Base-by-base conservation (phyloP, 2,113 vertebrate species). In the Sinocyclocheilus anshuiensis region DNA sequence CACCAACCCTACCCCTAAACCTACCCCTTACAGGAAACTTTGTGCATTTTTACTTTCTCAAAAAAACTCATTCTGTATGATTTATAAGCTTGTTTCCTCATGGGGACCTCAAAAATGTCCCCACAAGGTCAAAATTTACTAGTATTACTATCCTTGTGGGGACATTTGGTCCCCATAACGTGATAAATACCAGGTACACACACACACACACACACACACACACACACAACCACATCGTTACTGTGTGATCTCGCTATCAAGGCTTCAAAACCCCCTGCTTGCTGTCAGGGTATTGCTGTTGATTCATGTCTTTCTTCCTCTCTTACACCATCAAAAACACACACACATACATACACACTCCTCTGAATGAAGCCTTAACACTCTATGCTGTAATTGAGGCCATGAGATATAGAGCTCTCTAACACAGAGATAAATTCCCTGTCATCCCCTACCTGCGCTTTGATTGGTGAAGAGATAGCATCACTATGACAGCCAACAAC, bases 361-460 rank as follows among this genome's bases (percentile, higher is more conserved):
- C 85, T 87, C 82, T 26, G 75, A 83, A 80, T 39, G 50, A 55
- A 26, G 72, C 29, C 63, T 63, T 42, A 83, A 74, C 65, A 67
- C 84, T 78, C 74, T 57, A 65, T 15, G 50, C 22, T 77, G 78
- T 86, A 86, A 86, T 69, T 76, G 87, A 88, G 84, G 76, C 81
- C n/a, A 72, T 33, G 65, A 82, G 84, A 85, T 79, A 65, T 84
- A 77, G 63, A 84, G 76, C 85, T 81, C 33, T 83, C 26, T 36
- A 82, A 83, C 39, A 18, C 65, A 3, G 15, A 86, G 87, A 88
- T 83, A 74, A 86, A 88, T 85, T 63, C 65, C 77, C 55, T 81
- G 77, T 50, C 67, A 72, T 74, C 72, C 78, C 5, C 72, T 78
- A 75, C 84, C 87, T 72, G 80, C 16, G 1, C 69, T 72, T 29